Percentiles rank a stretch among this genome's conserved stretches.
Evolutionary conservation across 1,140 invertebrate species (phyloP).

Genomic region (Metaphire vulgaris): DNA sequence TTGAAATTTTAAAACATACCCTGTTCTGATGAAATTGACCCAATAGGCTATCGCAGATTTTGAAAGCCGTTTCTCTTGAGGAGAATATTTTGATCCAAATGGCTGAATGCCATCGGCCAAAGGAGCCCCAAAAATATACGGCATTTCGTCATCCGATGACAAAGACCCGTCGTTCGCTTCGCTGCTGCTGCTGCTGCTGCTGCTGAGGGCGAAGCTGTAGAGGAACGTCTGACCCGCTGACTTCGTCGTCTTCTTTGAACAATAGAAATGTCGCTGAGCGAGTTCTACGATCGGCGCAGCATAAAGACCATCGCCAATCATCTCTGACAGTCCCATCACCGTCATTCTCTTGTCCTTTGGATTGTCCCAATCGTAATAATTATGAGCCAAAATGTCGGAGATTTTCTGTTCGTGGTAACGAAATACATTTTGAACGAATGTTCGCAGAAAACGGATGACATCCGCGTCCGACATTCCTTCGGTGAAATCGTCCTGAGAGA

Average conservation of each 20-base stretch:
- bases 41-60: conserved; percentile 89
- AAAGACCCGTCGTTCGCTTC: conserved; percentile 49
- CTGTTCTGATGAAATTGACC: conserved; percentile 91
- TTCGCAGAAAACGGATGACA: conserved; percentile 82
- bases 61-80: conserved; percentile 70
- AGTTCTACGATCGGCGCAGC: conserved; percentile 86
- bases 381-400: conserved; percentile 91
- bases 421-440: conserved; percentile 78
- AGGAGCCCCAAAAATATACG: conserved; percentile 86
- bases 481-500: conserved; percentile 81
- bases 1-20: too few relatives aligned
- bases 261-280: conserved; percentile 52
- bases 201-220: conserved; percentile 40
- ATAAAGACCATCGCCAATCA: conserved; percentile 77
- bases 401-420: conserved; percentile 89
- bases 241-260: conserved; percentile 32
- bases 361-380: conserved; percentile 92
- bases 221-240: conserved; percentile 42
- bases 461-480: conserved; percentile 61
- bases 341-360: conserved; percentile 13
- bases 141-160: conserved; percentile 84
- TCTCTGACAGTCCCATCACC: conserved; percentile 62
- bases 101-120: conserved; percentile 59
- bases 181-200: not conserved
- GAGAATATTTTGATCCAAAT: conserved; percentile 14